phyloP scores from a whole-genome alignment of 64 coral and sea anemone species.

The Stichodactyla mertensii region DNA sequence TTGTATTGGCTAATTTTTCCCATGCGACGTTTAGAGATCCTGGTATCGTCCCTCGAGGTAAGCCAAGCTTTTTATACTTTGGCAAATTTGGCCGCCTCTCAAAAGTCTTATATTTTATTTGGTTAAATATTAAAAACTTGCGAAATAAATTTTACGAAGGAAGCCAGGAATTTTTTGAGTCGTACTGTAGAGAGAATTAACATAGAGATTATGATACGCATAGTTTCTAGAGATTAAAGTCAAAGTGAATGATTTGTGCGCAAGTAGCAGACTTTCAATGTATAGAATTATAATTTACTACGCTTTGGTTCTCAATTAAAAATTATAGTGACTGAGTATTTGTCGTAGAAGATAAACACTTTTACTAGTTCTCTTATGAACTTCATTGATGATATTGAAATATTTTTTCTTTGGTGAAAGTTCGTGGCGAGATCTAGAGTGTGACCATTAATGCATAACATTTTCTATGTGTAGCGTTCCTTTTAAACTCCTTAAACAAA shows the following conservation, averaged over 20 bases:
- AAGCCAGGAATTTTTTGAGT: background rate
- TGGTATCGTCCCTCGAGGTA: conserved; percentile 92
- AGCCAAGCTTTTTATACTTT: conserved; percentile 3
- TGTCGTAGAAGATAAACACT: background rate
- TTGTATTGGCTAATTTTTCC: conserved; percentile 88
- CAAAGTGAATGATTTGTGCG: background rate
- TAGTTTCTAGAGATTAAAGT: background rate
- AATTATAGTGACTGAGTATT: background rate
- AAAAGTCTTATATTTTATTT: background rate
- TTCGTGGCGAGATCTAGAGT: background rate
- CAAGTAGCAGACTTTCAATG: background rate
- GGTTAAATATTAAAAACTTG: background rate
- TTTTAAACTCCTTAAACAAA: background rate
- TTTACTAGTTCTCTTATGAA: background rate
- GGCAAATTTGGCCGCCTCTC: background rate
- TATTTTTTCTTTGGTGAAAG: background rate
- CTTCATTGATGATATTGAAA: background rate
- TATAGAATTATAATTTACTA: background rate
- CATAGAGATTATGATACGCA: background rate
- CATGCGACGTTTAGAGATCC: conserved; percentile 93
- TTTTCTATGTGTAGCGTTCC: background rate
- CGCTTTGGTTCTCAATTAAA: background rate
- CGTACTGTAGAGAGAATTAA: too few species aligned
- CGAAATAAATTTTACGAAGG: background rate
- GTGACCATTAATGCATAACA: background rate